Conservation (phyloP, 1,140 invertebrate genomes). For the Venturia canescens region DNA sequence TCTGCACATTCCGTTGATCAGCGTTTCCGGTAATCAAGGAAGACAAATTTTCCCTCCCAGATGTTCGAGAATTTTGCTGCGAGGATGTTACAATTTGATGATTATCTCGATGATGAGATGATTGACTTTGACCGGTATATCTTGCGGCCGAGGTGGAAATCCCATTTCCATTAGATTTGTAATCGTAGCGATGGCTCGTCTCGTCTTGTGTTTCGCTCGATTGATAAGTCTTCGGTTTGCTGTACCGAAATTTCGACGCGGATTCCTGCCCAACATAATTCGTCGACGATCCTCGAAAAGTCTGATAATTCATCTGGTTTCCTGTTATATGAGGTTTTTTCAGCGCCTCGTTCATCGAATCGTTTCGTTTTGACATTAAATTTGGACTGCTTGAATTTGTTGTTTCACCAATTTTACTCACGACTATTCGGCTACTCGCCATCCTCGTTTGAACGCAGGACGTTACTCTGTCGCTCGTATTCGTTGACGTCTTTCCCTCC, state of each 20-base stretch:
- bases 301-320: not conserved
- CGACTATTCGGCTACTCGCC: constrained; percentile 29
- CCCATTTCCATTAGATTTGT: constrained; percentile 52
- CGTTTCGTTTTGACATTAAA: not conserved
- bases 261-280: not conserved
- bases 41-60: constrained; percentile 50
- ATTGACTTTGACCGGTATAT: constrained; percentile 11
- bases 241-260: not conserved
- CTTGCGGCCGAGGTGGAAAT: constrained; percentile 37
- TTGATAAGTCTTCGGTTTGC: not conserved
- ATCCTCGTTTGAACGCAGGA: not conserved
- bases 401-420: not conserved
- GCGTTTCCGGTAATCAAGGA: constrained; percentile 57
- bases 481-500: constrained; percentile 20
- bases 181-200: constrained; percentile 56
- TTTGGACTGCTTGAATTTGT: not conserved
- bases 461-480: constrained; percentile 18
- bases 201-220: constrained; percentile 51
- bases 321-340: not conserved
- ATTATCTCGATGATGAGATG: constrained; percentile 29
- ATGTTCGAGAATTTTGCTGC: not conserved
- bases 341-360: not conserved
- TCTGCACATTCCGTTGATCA: constrained; percentile 55
- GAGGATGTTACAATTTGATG: not conserved
- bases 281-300: not conserved